Conservation (phyloP, 2,888 invertebrate genomes). For the Pseudoips prasinana region DNA sequence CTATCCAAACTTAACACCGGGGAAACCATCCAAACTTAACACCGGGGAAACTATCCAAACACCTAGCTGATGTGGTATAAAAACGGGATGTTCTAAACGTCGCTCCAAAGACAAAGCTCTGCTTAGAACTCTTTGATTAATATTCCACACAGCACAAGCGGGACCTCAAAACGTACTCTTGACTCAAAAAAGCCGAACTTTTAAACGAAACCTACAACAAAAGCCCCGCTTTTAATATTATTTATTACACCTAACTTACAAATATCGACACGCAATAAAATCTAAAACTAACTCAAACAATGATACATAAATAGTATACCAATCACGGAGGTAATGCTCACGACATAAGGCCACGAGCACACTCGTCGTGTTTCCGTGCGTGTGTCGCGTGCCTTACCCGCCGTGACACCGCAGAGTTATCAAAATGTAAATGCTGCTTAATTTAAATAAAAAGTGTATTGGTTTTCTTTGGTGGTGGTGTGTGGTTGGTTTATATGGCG, state of each 20-base stretch:
- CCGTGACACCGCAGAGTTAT: slow-evolving; percentile 32
- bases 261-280: slow-evolving; percentile 29
- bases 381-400: slow-evolving; percentile 59
- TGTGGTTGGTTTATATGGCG: slow-evolving; percentile 24
- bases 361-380: slow-evolving; percentile 52
- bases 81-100: too few species aligned
- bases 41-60: too few species aligned
- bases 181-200: too few species aligned
- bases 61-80: too few species aligned
- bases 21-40: too few species aligned
- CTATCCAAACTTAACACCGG: too few species aligned
- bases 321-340: slow-evolving; percentile 48
- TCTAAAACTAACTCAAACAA: slow-evolving; percentile 24
- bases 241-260: slow-evolving; percentile 1
- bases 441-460: slow-evolving; percentile 43
- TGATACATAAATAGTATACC: slow-evolving; percentile 31
- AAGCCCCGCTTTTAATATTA: not conserved
- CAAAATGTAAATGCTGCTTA: slow-evolving; percentile 39
- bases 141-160: too few species aligned
- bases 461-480: slow-evolving; percentile 25
- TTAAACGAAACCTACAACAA: slow-evolving; percentile 2
- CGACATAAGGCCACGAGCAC: slow-evolving; percentile 59
- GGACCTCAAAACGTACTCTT: too few species aligned
- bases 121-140: too few species aligned
- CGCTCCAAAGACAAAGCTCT: too few species aligned